Evolutionary conservation across 2,113 vertebrate species (phyloP), one percentile per base, ranked within the genome.

Genomic region (Pseudopodoces humilis): DNA sequence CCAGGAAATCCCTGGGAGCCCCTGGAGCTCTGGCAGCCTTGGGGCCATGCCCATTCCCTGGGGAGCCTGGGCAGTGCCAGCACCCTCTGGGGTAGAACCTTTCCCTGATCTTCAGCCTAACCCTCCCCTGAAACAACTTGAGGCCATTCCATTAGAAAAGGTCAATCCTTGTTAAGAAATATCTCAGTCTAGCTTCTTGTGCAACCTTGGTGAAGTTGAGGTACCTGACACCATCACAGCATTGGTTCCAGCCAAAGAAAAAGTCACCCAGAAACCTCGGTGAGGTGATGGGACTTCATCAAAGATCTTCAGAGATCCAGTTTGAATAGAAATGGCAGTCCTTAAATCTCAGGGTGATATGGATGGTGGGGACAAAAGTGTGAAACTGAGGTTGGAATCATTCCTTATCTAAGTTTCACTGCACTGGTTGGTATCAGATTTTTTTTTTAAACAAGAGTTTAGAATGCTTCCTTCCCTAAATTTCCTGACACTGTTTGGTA

Each of bases 361-460:
- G 0, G 20, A 4, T 28, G 19, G 6, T 67, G 49, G 5, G 20
- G 18, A 10, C 10, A 2, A 3, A 47, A 71, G 24, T 1, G 25
- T 62, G 22, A 31, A 50, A 39, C 15, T 30, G 25, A 56, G 50
- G 31, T 43, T 56, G 15, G 10, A 33, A 15, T 37, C 35, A 14
- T 83, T 70, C 43, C 46, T 69, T 83, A 23, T 15, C 15, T 17
- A 4, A 55, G 31, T 49, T 47, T 49, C 49, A 33, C 25, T 16
- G 41, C 24, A 18, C n/a, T 53, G 62, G 7, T 41, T 39, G 0
- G 7, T 53, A 41, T n/a, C 47, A 41, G 46, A 39, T 39, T 15
- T 28, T 65, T n/a, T 68, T 80, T 63, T 44, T 23, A 13, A 49
- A 50, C 22, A 46, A 0, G 24, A n/a, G 8, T 30, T 67, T 13